Conservation (phyloP, 2,113 vertebrate genomes). For the Tupaia tana region DNA sequence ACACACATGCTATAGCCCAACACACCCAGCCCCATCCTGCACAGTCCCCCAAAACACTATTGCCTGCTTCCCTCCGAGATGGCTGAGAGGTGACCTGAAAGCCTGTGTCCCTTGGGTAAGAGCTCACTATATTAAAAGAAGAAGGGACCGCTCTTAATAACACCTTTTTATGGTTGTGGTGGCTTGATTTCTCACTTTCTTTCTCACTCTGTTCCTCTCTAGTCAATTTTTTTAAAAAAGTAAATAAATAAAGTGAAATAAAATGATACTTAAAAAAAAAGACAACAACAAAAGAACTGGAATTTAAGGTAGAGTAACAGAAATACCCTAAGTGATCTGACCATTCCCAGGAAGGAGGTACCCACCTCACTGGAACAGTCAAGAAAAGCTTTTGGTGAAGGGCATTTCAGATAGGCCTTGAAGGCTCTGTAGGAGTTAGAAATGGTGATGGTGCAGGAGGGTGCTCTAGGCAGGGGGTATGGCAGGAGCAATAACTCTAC, state of each 20-base stretch:
- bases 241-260: neutral
- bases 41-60: neutral
- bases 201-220: too few relatives aligned
- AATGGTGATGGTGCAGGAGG: neutral
- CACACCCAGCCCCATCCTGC: neutral
- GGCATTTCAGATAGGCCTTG: neutral
- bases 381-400: neutral
- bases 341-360: neutral
- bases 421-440: neutral
- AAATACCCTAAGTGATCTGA: neutral
- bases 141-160: neutral
- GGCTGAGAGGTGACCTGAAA: neutral
- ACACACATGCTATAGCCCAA: neutral
- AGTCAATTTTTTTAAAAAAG: too few relatives aligned
- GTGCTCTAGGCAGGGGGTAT: neutral
- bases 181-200: too few relatives aligned
- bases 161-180: neutral
- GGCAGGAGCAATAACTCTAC: neutral
- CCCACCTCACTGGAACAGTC: neutral
- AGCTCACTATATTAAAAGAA: neutral
- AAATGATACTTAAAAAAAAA: neutral
- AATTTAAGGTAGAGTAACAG: neutral
- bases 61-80: neutral
- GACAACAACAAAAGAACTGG: neutral
- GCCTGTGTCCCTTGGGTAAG: neutral